phyloP scores from a whole-genome alignment of 1,140 invertebrate genomes.

The Drosophila parvula region DNA sequence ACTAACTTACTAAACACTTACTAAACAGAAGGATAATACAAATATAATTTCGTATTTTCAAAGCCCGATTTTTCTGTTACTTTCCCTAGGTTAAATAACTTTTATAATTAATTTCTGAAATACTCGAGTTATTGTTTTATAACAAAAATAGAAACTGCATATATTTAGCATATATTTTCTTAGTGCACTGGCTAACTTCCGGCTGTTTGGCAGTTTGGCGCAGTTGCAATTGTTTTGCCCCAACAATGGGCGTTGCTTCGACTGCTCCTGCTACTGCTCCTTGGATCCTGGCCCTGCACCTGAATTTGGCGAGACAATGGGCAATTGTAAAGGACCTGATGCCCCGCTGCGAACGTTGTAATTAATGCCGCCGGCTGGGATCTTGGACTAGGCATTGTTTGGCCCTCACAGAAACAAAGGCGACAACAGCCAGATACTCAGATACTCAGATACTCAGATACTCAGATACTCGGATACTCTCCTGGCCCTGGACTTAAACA shows the following conservation, averaged over 20 bases:
- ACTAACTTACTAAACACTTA: too few relatives aligned
- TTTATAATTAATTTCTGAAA: too few relatives aligned
- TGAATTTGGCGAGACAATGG: constrained; percentile 25
- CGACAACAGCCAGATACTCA: constrained; percentile 28
- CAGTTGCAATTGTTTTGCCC: constrained; percentile 64
- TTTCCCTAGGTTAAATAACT: too few relatives aligned
- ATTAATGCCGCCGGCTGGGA: constrained; percentile 59
- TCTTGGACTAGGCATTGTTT: constrained; percentile 55
- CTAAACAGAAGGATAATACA: too few relatives aligned
- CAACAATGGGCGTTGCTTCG: constrained; percentile 38
- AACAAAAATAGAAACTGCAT: too few relatives aligned
- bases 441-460: neutral
- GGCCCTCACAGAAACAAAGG: constrained; percentile 49
- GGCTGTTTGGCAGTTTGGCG: constrained; percentile 55
- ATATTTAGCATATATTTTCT: neutral
- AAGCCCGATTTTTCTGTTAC: too few relatives aligned
- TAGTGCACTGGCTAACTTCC: constrained; percentile 49
- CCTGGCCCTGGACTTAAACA: constrained; percentile 65
- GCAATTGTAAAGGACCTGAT: constrained; percentile 36
- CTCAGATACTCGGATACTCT: constrained; percentile 1
- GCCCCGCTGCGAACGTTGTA: constrained; percentile 63
- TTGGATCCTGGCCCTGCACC: constrained; percentile 15
- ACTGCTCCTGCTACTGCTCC: constrained; percentile 3
- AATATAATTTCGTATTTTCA: too few relatives aligned
- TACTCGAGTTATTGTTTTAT: too few relatives aligned